phyloP scores from a whole-genome alignment of 2,888 invertebrate species.

The Volucella bombylans region DNA sequence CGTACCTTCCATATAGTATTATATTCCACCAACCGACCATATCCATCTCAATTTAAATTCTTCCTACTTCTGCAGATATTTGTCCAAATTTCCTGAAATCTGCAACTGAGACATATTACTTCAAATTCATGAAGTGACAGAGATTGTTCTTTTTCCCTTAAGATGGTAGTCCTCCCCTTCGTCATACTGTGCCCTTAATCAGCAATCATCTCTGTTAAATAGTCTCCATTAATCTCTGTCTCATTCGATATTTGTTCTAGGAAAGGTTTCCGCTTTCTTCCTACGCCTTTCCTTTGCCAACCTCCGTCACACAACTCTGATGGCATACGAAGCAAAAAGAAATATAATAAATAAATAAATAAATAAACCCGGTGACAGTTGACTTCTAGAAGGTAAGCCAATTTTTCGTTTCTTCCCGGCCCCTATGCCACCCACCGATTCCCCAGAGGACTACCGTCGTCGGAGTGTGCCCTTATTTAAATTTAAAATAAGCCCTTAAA shows the following conservation, averaged over 20 bases:
- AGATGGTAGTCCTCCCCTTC: conserved; percentile 11
- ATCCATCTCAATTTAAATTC: conserved; percentile 37
- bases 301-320: background rate
- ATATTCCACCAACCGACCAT: background rate
- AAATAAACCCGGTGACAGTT: conserved; percentile 49
- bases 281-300: background rate
- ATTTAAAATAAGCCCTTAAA: conserved; percentile 71
- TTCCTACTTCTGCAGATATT: conserved; percentile 6
- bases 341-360: conserved; percentile 22
- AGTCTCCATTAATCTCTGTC: conserved; percentile 67
- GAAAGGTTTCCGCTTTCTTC: conserved; percentile 3
- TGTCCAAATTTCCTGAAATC: conserved; percentile 21
- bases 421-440: background rate
- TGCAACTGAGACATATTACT: conserved; percentile 49
- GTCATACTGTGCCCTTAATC: conserved; percentile 55
- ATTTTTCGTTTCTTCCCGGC: conserved; percentile 25
- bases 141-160: conserved; percentile 2
- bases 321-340: conserved; percentile 4
- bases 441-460: conserved; percentile 8
- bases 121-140: conserved; percentile 46
- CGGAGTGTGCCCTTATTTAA: conserved; percentile 62
- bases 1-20: too few species aligned
- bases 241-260: conserved; percentile 58
- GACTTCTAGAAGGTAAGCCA: conserved; percentile 53
- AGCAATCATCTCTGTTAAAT: conserved; percentile 69